Conservation (phyloP, 2,113 vertebrate species). For the Paraplagusia blochii region DNA sequence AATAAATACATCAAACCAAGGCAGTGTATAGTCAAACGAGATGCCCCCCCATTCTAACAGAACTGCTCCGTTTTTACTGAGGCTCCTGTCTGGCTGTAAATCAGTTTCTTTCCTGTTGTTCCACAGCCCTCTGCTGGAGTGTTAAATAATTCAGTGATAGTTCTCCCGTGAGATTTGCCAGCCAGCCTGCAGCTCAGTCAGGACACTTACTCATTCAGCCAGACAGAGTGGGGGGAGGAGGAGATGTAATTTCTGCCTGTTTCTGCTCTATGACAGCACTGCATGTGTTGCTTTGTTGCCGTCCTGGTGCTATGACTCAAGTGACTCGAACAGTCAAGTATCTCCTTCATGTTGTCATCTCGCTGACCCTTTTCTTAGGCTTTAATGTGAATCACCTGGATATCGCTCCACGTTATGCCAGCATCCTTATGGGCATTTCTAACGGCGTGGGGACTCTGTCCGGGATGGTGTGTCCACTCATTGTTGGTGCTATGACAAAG, state of each 20-base stretch:
- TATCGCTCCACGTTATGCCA: slow-evolving; percentile 97
- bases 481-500: slow-evolving; percentile 98
- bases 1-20: too few species aligned
- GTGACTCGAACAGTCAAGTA: too few species aligned
- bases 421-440: slow-evolving; percentile 98
- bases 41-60: neutral
- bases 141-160: slow-evolving; percentile 78
- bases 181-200: slow-evolving; percentile 60
- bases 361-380: slow-evolving; percentile 68
- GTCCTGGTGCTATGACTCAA: too few species aligned
- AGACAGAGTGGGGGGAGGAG: slow-evolving; percentile 63
- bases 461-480: slow-evolving; percentile 98
- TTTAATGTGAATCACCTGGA: slow-evolving; percentile 99
- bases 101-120: slow-evolving; percentile 52
- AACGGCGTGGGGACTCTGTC: slow-evolving; percentile 97
- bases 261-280: slow-evolving; percentile 35
- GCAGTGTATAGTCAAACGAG: too few species aligned
- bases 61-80: slow-evolving; percentile 11
- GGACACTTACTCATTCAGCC: slow-evolving; percentile 65
- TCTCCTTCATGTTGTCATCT: neutral
- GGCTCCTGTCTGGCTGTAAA: slow-evolving; percentile 38
- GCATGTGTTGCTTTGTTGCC: slow-evolving; percentile 10
- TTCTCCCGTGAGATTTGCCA: slow-evolving; percentile 63
- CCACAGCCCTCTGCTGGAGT: slow-evolving; percentile 60
- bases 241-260: slow-evolving; percentile 30